Evolutionary conservation across 2,888 invertebrate species (phyloP).

Genomic region (Philonicus albiceps): DNA sequence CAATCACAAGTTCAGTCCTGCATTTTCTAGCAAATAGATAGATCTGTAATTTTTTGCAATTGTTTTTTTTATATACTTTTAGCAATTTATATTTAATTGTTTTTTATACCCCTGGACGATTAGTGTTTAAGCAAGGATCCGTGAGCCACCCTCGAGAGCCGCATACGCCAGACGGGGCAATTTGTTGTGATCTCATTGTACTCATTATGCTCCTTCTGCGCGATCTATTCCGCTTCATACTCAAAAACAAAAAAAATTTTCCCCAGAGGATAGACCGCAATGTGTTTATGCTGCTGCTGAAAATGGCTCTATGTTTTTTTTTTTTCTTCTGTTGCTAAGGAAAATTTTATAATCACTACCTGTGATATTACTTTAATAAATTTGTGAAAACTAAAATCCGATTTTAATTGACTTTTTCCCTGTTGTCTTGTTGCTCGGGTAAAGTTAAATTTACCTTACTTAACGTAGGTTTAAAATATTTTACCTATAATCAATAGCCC

Average conservation of each 20-base stretch:
- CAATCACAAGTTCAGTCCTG: not conserved
- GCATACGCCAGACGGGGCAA: not conserved
- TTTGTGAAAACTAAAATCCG: not conserved
- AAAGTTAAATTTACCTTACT: not conserved
- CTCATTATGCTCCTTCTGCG: not conserved
- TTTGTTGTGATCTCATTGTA: not conserved
- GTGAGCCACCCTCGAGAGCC: not conserved
- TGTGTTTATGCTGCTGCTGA: not conserved
- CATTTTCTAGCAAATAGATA: not conserved
- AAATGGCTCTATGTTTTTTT: not conserved
- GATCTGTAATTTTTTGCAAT: not conserved
- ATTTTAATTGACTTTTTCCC: not conserved
- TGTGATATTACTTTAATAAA: constrained; percentile 41
- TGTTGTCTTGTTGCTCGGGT: not conserved
- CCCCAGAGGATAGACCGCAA: not conserved
- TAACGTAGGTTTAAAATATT: no score
- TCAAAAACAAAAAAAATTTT: not conserved
- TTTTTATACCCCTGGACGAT: not conserved
- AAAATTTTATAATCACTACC: constrained; percentile 31
- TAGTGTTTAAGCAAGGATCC: not conserved
- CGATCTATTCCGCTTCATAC: not conserved
- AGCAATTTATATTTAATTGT: not conserved
- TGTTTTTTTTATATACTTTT: not conserved
- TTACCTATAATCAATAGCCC: no score
- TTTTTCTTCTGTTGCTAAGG: not conserved